phyloP scores from a whole-genome alignment of 1,140 invertebrate genomes.

The Lutraria rhynchaena region DNA sequence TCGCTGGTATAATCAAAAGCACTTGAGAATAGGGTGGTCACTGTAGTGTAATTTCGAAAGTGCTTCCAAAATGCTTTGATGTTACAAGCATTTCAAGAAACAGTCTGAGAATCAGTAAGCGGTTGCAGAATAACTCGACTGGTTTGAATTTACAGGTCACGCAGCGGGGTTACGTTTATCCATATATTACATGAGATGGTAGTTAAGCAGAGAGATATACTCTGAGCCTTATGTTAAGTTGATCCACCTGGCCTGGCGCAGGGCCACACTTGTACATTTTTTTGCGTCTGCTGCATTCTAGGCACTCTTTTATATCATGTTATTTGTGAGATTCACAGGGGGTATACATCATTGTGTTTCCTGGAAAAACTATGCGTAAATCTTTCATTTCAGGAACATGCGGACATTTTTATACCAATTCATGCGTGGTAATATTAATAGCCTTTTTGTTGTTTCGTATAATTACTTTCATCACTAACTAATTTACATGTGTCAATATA shows the following conservation, averaged over 20 bases:
- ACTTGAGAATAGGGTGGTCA: constrained; percentile 53
- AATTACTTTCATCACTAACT: no score
- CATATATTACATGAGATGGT: constrained; percentile 31
- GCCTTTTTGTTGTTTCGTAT: no score
- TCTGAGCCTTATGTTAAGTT: constrained; percentile 32
- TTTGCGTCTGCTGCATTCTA: constrained; percentile 20
- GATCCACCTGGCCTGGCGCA: constrained; percentile 54
- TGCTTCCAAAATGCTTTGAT: constrained; percentile 45
- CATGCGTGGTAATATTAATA: no score
- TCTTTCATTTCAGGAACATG: no score
- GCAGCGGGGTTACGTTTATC: constrained; percentile 44
- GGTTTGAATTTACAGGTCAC: constrained; percentile 56
- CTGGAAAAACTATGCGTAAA: constrained; percentile 42
- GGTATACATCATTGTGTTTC: constrained; percentile 36
- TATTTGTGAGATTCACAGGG: constrained; percentile 32
- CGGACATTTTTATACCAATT: no score
- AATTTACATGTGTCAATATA: no score
- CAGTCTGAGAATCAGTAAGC: constrained; percentile 35
- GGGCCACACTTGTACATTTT: constrained; percentile 43
- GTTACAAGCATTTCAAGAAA: constrained; percentile 44
- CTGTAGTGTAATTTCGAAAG: constrained; percentile 45
- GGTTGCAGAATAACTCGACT: constrained; percentile 42
- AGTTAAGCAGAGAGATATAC: constrained; percentile 26
- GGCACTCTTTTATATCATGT: constrained; percentile 11
- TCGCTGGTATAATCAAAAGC: constrained; percentile 28